These are phyloP conservation scores for Oncorhynchus nerka DNA, from an alignment of 2,113 vertebrate genomes.

Conservation along the genomic window DNA sequence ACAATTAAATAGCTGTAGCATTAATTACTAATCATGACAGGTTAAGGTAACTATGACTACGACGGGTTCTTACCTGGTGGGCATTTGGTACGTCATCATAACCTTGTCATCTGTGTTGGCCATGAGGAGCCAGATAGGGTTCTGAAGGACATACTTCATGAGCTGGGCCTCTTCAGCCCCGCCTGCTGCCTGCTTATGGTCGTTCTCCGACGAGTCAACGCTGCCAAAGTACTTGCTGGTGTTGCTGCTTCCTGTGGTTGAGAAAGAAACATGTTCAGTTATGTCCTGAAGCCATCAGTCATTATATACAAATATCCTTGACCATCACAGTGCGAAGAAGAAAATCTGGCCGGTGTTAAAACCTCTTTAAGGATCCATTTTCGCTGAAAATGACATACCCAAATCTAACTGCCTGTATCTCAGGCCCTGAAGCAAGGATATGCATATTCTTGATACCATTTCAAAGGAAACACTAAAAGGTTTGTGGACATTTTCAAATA, in stretches of 20 bases:
- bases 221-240: constrained; percentile 94
- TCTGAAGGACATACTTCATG: constrained; percentile 88
- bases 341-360: constrained; percentile 10
- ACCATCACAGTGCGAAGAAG: neutral
- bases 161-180: constrained; percentile 78
- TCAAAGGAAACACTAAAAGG: no score
- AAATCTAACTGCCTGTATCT: no score
- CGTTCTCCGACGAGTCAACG: constrained; percentile 87
- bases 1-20: neutral
- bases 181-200: constrained; percentile 76
- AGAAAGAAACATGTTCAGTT: neutral
- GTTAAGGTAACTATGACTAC: neutral
- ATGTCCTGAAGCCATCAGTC: neutral
- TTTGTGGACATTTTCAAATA: no score
- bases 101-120: constrained; percentile 86
- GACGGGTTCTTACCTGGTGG: constrained; percentile 74
- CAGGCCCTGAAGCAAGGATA: no score
- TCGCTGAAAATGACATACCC: no score
- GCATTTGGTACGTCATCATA: constrained; percentile 94
- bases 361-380: no score
- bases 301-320: neutral
- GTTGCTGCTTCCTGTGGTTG: constrained; percentile 81
- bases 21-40: neutral
- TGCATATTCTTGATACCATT: no score
- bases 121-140: constrained; percentile 92